phyloP scores from a whole-genome alignment of 2,888 invertebrate species.

The Drosophila merina region DNA sequence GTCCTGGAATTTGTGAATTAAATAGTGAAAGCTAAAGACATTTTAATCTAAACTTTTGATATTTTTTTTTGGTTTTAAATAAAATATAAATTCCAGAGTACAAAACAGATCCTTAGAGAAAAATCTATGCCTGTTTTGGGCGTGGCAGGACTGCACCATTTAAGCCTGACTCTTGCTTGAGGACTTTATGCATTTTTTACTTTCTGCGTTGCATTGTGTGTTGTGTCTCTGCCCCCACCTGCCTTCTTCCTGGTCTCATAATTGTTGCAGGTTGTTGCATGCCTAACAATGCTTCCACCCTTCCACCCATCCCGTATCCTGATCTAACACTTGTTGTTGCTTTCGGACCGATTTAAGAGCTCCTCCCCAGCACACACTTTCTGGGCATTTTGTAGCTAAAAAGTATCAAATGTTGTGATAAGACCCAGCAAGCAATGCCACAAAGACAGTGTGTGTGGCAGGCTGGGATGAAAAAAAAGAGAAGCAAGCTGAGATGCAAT shows the following conservation, averaged over 20 bases:
- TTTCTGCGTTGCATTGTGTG: slow-evolving; percentile 39
- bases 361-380: slow-evolving; percentile 15
- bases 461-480: slow-evolving; percentile 38
- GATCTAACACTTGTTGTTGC: not conserved
- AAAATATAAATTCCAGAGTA: not conserved
- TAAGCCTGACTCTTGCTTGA: slow-evolving; percentile 50
- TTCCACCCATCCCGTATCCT: slow-evolving; percentile 10
- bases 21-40: not conserved
- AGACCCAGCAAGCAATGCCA: slow-evolving; percentile 42
- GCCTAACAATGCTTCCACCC: slow-evolving; percentile 71
- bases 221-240: slow-evolving; percentile 15
- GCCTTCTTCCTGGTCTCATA: slow-evolving; percentile 24
- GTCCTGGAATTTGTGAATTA: not conserved
- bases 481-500: slow-evolving; percentile 26
- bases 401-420: slow-evolving; percentile 58
- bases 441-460: slow-evolving; percentile 47
- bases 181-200: slow-evolving; percentile 70
- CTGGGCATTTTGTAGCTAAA: slow-evolving; percentile 59
- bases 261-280: slow-evolving; percentile 73
- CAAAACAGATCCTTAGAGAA: not conserved
- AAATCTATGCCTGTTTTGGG: too few relatives aligned
- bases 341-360: slow-evolving; percentile 6
- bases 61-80: not conserved
- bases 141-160: too few relatives aligned
- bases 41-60: not conserved